phyloP scores from a whole-genome alignment of 2,113 vertebrate species.

The Proterorhinus semilunaris region DNA sequence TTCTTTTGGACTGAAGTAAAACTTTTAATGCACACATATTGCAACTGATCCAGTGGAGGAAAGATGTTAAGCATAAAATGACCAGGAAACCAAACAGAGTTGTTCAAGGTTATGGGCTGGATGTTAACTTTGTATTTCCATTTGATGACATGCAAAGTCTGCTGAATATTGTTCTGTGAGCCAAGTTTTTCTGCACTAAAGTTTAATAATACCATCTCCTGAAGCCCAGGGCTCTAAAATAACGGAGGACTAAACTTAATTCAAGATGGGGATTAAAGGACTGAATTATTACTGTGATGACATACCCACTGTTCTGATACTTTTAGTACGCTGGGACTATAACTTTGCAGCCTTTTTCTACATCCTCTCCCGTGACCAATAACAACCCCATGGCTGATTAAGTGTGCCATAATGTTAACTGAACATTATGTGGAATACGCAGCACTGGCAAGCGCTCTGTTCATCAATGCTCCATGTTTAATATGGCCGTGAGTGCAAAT shows the following conservation, averaged over 20 bases:
- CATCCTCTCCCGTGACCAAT: conserved; percentile 72
- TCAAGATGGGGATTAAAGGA: conserved; percentile 65
- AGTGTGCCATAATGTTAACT: conserved; percentile 66
- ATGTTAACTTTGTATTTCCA: not conserved
- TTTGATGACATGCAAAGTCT: conserved; percentile 22
- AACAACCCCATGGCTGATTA: conserved; percentile 53
- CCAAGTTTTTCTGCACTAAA: conserved; percentile 39
- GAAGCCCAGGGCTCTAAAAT: conserved; percentile 48
- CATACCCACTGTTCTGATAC: conserved; percentile 60
- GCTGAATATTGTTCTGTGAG: conserved; percentile 29
- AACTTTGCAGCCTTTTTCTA: conserved; percentile 70
- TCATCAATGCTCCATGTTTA: conserved; percentile 66
- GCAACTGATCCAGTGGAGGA: conserved; percentile 24
- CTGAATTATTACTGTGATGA: conserved; percentile 59
- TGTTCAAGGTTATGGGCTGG: conserved; percentile 23
- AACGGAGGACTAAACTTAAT: conserved; percentile 72
- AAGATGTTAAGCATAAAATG: conserved; percentile 45
- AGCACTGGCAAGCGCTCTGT: conserved; percentile 57
- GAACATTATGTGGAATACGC: conserved; percentile 61
- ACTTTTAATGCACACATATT: conserved; percentile 28
- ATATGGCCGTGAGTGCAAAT: conserved; percentile 53
- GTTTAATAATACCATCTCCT: conserved; percentile 58
- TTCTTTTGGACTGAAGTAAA: conserved; percentile 45
- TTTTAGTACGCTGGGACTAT: conserved; percentile 52
- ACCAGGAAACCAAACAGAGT: conserved; percentile 28